These are phyloP conservation scores for Ypsolopha scabrella DNA, from an alignment of 2,888 invertebrate species.

Conservation along the genomic window DNA sequence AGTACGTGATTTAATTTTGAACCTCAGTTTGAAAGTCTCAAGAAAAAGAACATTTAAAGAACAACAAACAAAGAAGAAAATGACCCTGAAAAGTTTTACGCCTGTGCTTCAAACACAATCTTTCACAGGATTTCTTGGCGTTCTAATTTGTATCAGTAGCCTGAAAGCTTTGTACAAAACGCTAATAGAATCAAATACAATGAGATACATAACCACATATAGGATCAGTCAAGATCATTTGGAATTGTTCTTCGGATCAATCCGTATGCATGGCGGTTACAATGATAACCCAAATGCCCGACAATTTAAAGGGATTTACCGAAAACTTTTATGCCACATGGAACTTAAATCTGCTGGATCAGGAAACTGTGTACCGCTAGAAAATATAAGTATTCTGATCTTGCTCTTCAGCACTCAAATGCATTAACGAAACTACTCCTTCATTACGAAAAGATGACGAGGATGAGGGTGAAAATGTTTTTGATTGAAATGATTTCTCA, in stretches of 20 bases:
- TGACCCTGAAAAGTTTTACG: not conserved
- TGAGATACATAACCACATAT: conserved; percentile 10
- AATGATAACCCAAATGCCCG: conserved; percentile 8
- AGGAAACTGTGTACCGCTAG: too few relatives aligned
- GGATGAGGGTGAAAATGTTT: too few relatives aligned
- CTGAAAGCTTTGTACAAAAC: conserved; percentile 7
- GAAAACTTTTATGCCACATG: not conserved
- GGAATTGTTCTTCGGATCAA: conserved; percentile 9
- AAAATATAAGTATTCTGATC: too few relatives aligned
- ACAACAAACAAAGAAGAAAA: not conserved
- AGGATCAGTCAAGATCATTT: conserved; percentile 13
- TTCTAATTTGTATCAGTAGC: conserved; percentile 10
- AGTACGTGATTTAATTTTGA: conserved; percentile 1
- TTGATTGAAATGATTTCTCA: too few relatives aligned
- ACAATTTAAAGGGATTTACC: conserved; percentile 5
- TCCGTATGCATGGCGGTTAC: conserved; percentile 8
- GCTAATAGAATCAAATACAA: conserved; percentile 5
- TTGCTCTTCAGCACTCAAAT: too few relatives aligned
- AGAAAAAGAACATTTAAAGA: not conserved
- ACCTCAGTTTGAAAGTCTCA: not conserved
- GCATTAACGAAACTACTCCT: too few relatives aligned
- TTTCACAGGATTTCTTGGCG: conserved; percentile 10
- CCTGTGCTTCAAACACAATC: not conserved
- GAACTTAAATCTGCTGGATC: conserved; percentile 1
- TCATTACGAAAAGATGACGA: too few relatives aligned